Percentiles rank a stretch among this genome's conserved stretches.
Conservation (phyloP, 2,113 vertebrate genomes). For the Cyprinodon brontotheroides region DNA sequence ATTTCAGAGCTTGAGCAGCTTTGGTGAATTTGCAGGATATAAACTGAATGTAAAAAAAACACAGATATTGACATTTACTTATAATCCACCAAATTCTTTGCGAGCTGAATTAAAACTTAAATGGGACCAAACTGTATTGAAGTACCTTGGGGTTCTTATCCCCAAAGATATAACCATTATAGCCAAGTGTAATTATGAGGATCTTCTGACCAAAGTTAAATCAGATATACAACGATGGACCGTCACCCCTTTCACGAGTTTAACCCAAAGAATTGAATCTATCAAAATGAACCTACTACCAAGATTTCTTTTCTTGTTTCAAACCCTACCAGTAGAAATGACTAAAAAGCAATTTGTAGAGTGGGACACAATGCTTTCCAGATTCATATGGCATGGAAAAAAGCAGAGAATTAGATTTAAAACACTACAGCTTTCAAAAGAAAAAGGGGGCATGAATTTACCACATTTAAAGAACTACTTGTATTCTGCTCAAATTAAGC, state of each 20-base stretch:
- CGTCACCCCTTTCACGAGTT: not conserved
- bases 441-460: not conserved
- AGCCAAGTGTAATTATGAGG: not conserved
- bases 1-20: not conserved
- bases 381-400: not conserved
- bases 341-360: not conserved
- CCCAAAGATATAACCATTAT: not conserved
- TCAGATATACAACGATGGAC: not conserved
- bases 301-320: not conserved
- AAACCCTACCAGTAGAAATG: no score
- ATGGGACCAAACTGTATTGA: not conserved
- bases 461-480: not conserved
- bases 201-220: not conserved
- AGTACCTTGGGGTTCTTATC: not conserved
- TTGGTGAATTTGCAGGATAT: not conserved
- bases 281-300: not conserved
- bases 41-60: not conserved
- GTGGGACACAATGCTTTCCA: not conserved
- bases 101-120: not conserved
- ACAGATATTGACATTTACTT: not conserved
- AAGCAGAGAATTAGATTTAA: not conserved
- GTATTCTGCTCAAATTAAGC: not conserved
- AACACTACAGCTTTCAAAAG: not conserved
- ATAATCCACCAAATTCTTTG: not conserved
- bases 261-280: constrained; percentile 3